A percentile compares a stretch with the other conserved stretches of the same genome.
These are phyloP conservation scores for Parelbella ahira DNA, from an alignment of 2,888 invertebrate species.

Conservation along the genomic window DNA sequence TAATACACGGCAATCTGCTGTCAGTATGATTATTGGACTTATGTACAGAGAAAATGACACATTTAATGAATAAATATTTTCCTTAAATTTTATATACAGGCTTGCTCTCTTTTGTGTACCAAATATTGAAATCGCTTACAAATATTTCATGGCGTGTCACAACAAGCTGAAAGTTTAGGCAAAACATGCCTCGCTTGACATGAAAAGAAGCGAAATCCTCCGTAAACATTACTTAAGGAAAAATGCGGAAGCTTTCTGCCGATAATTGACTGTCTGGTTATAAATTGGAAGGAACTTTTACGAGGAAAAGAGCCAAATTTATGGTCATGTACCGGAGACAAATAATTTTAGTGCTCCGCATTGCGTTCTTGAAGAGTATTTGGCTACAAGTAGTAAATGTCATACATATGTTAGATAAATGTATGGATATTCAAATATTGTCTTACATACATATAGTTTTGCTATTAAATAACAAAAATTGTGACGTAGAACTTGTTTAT, in stretches of 20 bases:
- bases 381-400: slow-evolving; percentile 8
- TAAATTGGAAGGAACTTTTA: slow-evolving; percentile 26
- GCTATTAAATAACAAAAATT: no score
- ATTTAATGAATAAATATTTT: background rate
- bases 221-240: slow-evolving; percentile 23
- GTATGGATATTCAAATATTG: no score
- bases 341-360: slow-evolving; percentile 25
- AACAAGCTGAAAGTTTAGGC: slow-evolving; percentile 9
- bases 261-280: slow-evolving; percentile 27
- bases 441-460: no score
- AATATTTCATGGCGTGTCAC: slow-evolving; percentile 8
- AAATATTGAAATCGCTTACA: slow-evolving; percentile 8
- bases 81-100: background rate
- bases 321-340: slow-evolving; percentile 21
- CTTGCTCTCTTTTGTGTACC: background rate
- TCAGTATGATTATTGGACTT: no score
- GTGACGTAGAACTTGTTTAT: no score
- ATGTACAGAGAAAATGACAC: no score
- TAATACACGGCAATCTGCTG: no score
- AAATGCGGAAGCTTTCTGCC: slow-evolving; percentile 26
- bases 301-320: slow-evolving; percentile 25
- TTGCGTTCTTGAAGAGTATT: slow-evolving; percentile 9
- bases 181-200: slow-evolving; percentile 16
- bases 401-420: background rate
- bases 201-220: slow-evolving; percentile 20